Conservation (phyloP, 2,113 vertebrate species). For the Anoplopoma fimbria region DNA sequence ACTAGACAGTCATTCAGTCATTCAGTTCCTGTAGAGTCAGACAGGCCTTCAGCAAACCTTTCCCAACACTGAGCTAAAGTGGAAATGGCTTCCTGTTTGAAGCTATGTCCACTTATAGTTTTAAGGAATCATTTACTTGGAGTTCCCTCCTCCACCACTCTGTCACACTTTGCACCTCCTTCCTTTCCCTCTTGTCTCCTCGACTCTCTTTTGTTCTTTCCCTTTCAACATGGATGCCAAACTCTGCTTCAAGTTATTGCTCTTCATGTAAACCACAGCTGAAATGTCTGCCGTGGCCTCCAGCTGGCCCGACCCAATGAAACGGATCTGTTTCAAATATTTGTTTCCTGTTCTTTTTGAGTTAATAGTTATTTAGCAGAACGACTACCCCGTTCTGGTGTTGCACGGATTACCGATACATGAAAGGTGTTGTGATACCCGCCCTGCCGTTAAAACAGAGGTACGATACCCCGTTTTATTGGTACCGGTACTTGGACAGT, state of each 20-base stretch:
- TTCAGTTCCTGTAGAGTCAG: slow-evolving; percentile 37
- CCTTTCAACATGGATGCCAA: slow-evolving; percentile 7
- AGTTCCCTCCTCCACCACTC: slow-evolving; percentile 46
- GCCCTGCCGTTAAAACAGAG: too few species aligned
- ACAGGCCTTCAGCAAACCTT: slow-evolving; percentile 35
- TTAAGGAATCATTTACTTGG: slow-evolving; percentile 72
- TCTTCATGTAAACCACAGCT: slow-evolving; percentile 41
- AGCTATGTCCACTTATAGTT: slow-evolving; percentile 1
- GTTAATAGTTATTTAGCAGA: slow-evolving; percentile 63
- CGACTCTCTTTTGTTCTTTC: slow-evolving; percentile 20
- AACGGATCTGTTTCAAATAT: slow-evolving; percentile 24
- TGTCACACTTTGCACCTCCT: slow-evolving; percentile 55
- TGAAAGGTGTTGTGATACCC: neutral
- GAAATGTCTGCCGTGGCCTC: slow-evolving; percentile 36
- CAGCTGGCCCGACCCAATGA: slow-evolving; percentile 14
- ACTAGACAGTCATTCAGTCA: slow-evolving; percentile 42
- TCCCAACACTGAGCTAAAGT: slow-evolving; percentile 57
- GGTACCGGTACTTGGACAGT: neutral
- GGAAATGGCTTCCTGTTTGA: slow-evolving; percentile 55
- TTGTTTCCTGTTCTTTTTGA: slow-evolving; percentile 40
- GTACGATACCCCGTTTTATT: neutral
- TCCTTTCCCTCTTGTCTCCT: slow-evolving; percentile 29
- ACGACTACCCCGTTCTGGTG: slow-evolving; percentile 23
- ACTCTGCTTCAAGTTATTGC: slow-evolving; percentile 34
- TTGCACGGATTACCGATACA: neutral